Evolutionary conservation across 2,797 vertebrate species (phyloP), one percentile per base, ranked within the genome.

Genomic region (Catharus ustulatus): DNA sequence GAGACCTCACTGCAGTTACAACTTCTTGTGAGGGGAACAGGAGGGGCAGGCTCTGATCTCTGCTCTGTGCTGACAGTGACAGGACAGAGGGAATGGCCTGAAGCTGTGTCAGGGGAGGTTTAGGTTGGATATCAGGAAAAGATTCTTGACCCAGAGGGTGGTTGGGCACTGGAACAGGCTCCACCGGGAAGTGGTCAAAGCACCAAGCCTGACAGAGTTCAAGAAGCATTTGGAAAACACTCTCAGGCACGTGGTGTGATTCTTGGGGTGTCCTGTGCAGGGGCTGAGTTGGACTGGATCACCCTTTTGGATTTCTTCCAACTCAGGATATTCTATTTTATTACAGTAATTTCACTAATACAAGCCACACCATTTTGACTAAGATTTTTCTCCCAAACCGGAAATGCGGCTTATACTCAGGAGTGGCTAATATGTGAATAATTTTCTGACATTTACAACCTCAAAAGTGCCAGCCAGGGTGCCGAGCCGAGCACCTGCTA

Each of bases 1-100:
- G 43, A 72, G 3, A 51, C 6, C 22, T 24, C 61, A 51, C 0
- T 23, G 13, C 17, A 27, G 43, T 16, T 43, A 24, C 9, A 58
- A 1, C 2, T 45, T 23, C 18, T 17, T 1, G 1, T 5, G 5
- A 10, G 15, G 27, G 7, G 23, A 58, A 51, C 0, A 22, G 24
- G 27, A 72, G 13, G 38, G 18, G 11, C 15, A 62, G 57, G 0
- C 40, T 22, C 27, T 8, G 11, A 45, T 29, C 27, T 64, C 8
- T 13, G 15, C 17, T 43, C 36, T 51, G 4, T 38, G 32, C 32
- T 64, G 51, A 9, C 46, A 43, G 5, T 5, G 36, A 19, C 13
- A 72, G 58, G 18, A 57, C 18, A 11, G 19, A n/a, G 13, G 32
- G 43, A 64, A 43, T 43, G 43, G 43, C 8, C 43, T 22, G 26